Conservation (phyloP, 2,888 invertebrate species). For the Dugesia japonica region DNA sequence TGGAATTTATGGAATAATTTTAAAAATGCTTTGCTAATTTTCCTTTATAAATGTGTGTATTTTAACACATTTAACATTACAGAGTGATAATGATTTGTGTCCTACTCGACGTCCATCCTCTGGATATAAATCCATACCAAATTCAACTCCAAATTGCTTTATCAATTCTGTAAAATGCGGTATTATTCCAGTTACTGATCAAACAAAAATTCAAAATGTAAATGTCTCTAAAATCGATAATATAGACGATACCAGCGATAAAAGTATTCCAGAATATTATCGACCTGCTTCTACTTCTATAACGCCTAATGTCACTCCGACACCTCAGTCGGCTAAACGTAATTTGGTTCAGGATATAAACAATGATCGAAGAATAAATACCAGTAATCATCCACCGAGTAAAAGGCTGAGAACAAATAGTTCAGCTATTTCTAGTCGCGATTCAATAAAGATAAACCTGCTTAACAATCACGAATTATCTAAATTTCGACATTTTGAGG, state of each 20-base stretch:
- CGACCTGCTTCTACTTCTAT: neutral
- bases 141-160: neutral
- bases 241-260: neutral
- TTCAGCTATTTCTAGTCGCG: neutral
- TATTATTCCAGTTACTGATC: neutral
- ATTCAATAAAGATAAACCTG: neutral
- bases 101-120: neutral
- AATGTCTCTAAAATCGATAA: conserved; percentile 3
- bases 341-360: conserved; percentile 5
- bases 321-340: neutral
- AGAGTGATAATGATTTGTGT: conserved; percentile 5
- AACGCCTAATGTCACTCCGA: neutral
- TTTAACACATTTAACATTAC: too few relatives aligned
- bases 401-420: neutral
- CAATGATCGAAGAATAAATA: neutral
- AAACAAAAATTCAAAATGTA: neutral
- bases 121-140: neutral
- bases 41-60: too few relatives aligned
- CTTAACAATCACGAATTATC: neutral
- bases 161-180: neutral
- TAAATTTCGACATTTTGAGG: neutral
- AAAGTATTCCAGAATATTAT: neutral
- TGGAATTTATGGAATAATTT: too few relatives aligned
- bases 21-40: too few relatives aligned
- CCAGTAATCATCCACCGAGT: neutral